Conservation (phyloP, 1,140 invertebrate species). For the Drosophila sp. region DNA sequence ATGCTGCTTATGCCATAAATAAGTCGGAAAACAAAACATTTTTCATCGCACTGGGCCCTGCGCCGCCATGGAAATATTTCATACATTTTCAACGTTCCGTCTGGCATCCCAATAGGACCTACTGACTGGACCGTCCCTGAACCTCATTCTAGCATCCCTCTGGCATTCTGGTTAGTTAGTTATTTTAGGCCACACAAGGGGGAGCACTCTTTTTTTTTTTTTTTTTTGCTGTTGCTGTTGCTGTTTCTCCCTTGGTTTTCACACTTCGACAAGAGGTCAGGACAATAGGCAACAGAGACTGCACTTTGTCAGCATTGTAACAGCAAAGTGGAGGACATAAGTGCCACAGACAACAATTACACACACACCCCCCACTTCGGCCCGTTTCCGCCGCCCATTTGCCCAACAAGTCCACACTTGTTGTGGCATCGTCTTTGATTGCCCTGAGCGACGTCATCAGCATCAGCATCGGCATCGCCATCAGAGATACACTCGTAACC, state of each 20-base stretch:
- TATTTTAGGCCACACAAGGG: not conserved
- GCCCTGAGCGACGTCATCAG: conserved; percentile 42
- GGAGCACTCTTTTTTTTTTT: not conserved
- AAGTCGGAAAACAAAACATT: conserved; percentile 75
- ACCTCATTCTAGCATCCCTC: conserved; percentile 2
- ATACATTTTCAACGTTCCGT: conserved; percentile 50
- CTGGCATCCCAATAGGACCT: not conserved
- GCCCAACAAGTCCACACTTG: conserved; percentile 53
- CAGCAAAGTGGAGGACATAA: conserved; percentile 33
- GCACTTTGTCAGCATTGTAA: conserved; percentile 70
- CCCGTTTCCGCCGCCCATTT: conserved; percentile 10
- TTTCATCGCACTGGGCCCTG: conserved; percentile 50
- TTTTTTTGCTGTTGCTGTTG: too few species aligned
- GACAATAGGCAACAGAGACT: conserved; percentile 23
- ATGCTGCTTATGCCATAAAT: conserved; percentile 60
- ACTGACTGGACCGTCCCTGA: not conserved
- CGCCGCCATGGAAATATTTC: conserved; percentile 56
- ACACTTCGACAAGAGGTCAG: conserved; percentile 1
- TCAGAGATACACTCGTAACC: conserved; percentile 27
- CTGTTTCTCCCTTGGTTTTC: not conserved
- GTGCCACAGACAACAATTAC: conserved; percentile 71
- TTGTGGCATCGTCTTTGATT: conserved; percentile 57
- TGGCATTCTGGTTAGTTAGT: conserved; percentile 6
- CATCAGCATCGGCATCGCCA: conserved; percentile 33
- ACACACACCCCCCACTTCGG: conserved; percentile 28